Percentiles rank a stretch among this genome's conserved stretches.
Evolutionary conservation across 1,140 invertebrate genomes (phyloP).

Genomic region (Drosophila ironensis): DNA sequence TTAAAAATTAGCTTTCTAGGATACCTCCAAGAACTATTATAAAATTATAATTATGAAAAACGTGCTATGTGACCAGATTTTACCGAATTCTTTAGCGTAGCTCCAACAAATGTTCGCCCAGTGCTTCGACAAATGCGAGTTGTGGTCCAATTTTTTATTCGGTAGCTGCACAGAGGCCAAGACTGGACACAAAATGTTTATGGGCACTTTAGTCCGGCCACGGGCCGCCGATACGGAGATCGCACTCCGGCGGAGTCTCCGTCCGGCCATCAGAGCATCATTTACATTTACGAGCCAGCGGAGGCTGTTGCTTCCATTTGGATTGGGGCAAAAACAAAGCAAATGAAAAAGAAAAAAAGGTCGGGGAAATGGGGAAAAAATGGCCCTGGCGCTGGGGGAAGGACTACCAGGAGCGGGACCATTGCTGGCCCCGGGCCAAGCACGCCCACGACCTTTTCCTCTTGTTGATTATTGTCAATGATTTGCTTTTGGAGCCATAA

Average conservation of each 20-base stretch:
- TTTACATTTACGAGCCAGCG: slow-evolving; percentile 66
- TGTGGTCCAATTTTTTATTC: neutral
- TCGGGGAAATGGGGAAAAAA: neutral
- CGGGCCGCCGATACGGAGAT: neutral
- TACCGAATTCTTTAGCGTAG: too few relatives aligned
- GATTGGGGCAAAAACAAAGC: neutral
- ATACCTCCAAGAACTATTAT: neutral
- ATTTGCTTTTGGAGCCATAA: slow-evolving; percentile 74
- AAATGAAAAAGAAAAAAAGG: neutral
- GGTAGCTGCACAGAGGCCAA: neutral
- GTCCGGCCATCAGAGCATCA: slow-evolving; percentile 64
- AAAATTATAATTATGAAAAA: too few relatives aligned
- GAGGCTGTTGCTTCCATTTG: slow-evolving; percentile 54
- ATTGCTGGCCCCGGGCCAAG: neutral
- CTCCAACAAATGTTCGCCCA: too few relatives aligned
- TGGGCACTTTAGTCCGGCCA: slow-evolving; percentile 63
- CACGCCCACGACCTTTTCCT: neutral
- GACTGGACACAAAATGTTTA: slow-evolving; percentile 66
- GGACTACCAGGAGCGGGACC: neutral
- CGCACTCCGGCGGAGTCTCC: slow-evolving; percentile 33
- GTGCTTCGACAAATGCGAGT: neutral
- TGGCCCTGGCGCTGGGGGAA: neutral
- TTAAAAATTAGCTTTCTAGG: too few relatives aligned
- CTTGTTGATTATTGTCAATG: slow-evolving; percentile 70
- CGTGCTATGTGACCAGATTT: too few relatives aligned